Conservation (phyloP, 1,140 invertebrate species). For the Eciton burchellii region DNA sequence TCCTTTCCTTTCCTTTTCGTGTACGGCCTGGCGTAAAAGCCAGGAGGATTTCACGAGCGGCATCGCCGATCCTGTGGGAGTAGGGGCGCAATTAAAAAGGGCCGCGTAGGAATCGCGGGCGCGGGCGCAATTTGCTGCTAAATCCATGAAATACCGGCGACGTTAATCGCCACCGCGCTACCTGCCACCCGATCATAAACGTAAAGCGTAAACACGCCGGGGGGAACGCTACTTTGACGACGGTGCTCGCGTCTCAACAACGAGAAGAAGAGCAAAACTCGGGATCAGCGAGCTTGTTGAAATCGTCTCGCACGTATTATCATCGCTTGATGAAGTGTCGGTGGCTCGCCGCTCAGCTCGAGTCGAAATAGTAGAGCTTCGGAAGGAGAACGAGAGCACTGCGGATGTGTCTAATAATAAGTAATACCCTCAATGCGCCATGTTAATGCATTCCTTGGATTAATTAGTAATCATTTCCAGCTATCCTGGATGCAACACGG, state of each 20-base stretch:
- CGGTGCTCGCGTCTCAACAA: neutral
- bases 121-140: slow-evolving; percentile 57
- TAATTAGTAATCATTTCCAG: neutral
- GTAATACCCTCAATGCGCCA: too few species aligned
- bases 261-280: neutral
- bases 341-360: neutral
- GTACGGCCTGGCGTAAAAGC: slow-evolving; percentile 5
- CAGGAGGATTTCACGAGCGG: slow-evolving; percentile 32
- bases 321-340: neutral
- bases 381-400: too few species aligned
- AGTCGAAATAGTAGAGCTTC: neutral
- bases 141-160: slow-evolving; percentile 59
- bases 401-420: too few species aligned
- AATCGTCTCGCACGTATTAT: slow-evolving; percentile 7
- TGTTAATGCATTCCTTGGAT: too few species aligned
- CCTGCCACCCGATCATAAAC: slow-evolving; percentile 50
- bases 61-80: neutral
- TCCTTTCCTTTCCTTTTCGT: neutral
- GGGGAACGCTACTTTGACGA: slow-evolving; percentile 44
- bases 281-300: neutral
- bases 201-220: slow-evolving; percentile 43
- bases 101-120: slow-evolving; percentile 24
- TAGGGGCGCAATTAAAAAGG: slow-evolving; percentile 55
- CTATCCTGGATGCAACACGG: neutral
- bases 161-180: slow-evolving; percentile 56